A percentile compares a stretch with the other conserved stretches of the same genome.
These are phyloP conservation scores for Brachionus manjavacas DNA, from an alignment of 1,140 invertebrate species.

Conservation along the genomic window DNA sequence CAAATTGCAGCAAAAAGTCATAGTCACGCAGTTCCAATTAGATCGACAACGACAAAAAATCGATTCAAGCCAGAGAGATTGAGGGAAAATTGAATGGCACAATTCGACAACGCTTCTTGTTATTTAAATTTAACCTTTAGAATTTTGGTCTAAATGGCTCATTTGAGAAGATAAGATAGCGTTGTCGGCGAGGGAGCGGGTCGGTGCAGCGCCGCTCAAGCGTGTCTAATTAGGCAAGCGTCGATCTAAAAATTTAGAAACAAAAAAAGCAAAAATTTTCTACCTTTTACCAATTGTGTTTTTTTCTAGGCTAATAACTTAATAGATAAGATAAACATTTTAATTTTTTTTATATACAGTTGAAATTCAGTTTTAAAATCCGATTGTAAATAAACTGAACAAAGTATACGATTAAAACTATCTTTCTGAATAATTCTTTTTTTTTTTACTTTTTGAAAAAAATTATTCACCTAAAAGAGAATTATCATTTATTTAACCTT, in stretches of 20 bases:
- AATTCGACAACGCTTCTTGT: not conserved
- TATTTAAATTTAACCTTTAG: conserved; percentile 28
- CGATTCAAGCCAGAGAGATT: not conserved
- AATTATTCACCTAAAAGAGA: not conserved
- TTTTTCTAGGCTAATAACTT: conserved; percentile 40
- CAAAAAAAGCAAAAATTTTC: not conserved
- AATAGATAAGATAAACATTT: conserved; percentile 42
- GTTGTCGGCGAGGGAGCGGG: not conserved
- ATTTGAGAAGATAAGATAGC: conserved; percentile 26
- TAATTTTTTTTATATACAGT: conserved; percentile 3
- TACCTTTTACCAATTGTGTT: not conserved
- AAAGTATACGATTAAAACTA: not conserved
- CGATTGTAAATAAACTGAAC: conserved; percentile 36
- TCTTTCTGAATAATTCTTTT: not conserved
- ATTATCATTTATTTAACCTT: conserved; percentile 41
- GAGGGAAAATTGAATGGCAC: not conserved
- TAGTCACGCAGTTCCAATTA: conserved; percentile 5
- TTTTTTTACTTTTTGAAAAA: not conserved
- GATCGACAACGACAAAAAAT: not conserved
- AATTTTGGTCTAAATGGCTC: not conserved
- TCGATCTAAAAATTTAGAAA: not conserved
- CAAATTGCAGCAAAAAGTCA: not conserved
- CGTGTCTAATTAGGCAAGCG: conserved; percentile 32
- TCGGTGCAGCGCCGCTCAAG: not conserved
- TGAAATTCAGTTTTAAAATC: conserved; percentile 5